phyloP scores from a whole-genome alignment of 2,113 vertebrate species.

The Stigmatopora argus region DNA sequence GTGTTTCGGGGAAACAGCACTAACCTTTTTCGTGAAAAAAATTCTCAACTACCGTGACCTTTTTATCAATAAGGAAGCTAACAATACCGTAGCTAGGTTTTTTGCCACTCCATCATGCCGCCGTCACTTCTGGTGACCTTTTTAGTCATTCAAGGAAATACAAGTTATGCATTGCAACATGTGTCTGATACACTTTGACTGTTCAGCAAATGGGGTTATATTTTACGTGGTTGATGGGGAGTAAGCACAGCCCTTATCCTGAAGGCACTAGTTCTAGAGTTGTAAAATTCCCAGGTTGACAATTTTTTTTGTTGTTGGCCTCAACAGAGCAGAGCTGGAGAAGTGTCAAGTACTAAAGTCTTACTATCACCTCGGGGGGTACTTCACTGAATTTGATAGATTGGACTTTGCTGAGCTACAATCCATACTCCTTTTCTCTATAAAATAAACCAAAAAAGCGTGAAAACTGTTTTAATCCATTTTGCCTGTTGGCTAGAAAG shows the following conservation, averaged over 20 bases:
- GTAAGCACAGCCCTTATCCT: background rate
- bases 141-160: constrained; percentile 40
- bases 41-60: constrained; percentile 61
- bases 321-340: no score
- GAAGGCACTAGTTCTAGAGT: no score
- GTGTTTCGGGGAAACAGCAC: constrained; percentile 34
- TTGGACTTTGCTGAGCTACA: no score
- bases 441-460: no score
- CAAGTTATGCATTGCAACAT: constrained; percentile 51
- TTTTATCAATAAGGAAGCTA: constrained; percentile 48
- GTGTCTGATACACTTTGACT: constrained; percentile 27
- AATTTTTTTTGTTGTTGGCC: no score
- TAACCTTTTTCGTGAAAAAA: constrained; percentile 49
- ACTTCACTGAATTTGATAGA: no score
- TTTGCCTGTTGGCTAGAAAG: no score
- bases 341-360: no score
- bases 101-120: constrained; percentile 51
- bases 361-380: no score
- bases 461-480: no score
- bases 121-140: constrained; percentile 55
- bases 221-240: background rate
- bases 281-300: no score
- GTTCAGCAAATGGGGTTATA: background rate
- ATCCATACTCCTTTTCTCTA: no score
- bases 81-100: constrained; percentile 50